Conservation (phyloP, 2,797 vertebrate species). For the Urocyon cinereoargenteus region DNA sequence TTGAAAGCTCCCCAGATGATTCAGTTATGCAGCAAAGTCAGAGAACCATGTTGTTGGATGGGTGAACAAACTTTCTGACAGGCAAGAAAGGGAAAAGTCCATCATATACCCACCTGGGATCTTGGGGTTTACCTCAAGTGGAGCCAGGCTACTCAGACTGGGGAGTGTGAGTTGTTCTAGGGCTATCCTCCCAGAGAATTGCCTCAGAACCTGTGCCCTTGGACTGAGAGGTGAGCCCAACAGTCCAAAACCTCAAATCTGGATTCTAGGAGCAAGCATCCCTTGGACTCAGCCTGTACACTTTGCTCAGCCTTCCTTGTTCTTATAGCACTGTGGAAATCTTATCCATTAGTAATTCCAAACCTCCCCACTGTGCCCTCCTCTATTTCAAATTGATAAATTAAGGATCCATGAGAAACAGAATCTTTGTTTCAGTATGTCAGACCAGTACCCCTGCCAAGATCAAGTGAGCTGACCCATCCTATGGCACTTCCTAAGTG, state of each 20-base stretch:
- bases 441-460: slow-evolving; percentile 42
- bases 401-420: not conserved
- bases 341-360: not conserved
- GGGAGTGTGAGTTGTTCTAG: not conserved
- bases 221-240: not conserved
- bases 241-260: not conserved
- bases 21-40: not conserved
- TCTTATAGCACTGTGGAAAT: not conserved
- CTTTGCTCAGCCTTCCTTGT: not conserved
- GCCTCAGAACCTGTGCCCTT: not conserved
- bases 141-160: fast-evolving
- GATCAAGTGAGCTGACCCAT: slow-evolving; percentile 15
- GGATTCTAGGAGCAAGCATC: not conserved
- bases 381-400: not conserved
- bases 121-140: not conserved
- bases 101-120: too few relatives aligned
- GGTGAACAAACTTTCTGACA: not conserved
- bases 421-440: not conserved
- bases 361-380: not conserved
- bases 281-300: fast-evolving
- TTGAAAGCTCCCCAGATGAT: not conserved
- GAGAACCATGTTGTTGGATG: not conserved
- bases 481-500: not conserved
- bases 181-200: not conserved
- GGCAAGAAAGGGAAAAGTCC: fast-evolving